Percentiles rank a stretch among this genome's conserved stretches.
Conservation (phyloP, 2,113 vertebrate species). For the Cynocephalus volans region DNA sequence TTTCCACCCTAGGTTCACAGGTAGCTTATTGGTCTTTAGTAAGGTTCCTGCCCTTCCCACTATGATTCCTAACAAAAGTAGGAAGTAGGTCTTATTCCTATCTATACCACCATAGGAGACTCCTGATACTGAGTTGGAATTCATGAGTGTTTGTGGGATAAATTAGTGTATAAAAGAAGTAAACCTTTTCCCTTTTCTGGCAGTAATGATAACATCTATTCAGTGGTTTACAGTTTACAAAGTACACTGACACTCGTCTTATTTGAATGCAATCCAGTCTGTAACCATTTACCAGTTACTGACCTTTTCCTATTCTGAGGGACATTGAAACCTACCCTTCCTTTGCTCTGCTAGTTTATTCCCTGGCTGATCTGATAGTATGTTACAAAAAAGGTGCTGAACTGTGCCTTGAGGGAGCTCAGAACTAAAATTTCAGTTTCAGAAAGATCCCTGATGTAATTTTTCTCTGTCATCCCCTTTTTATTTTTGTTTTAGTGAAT, state of each 20-base stretch:
- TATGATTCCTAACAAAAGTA: slow-evolving; percentile 3
- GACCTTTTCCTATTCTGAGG: slow-evolving; percentile 52
- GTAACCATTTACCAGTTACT: slow-evolving; percentile 20
- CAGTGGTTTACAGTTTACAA: background rate
- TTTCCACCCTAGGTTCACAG: background rate
- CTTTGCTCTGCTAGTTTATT: slow-evolving; percentile 37
- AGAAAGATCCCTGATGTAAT: background rate
- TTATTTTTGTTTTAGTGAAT: slow-evolving; percentile 26
- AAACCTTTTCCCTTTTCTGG: background rate
- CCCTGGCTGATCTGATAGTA: background rate
- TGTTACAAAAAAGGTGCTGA: slow-evolving; percentile 34
- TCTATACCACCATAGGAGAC: background rate
- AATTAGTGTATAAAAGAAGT: slow-evolving; percentile 9
- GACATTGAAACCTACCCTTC: background rate
- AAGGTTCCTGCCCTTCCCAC: background rate
- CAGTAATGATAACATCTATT: background rate
- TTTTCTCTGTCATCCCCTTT: background rate
- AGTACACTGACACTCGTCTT: background rate
- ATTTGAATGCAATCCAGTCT: background rate
- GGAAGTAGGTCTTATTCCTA: background rate
- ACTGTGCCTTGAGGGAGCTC: background rate
- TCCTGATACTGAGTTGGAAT: slow-evolving; percentile 49
- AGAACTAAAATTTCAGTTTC: slow-evolving; percentile 39
- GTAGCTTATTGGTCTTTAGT: background rate
- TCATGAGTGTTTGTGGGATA: slow-evolving; percentile 6